Evolutionary conservation across 2,113 vertebrate species (phyloP), one percentile per base, ranked within the genome.

Genomic region (Sorex fumeus): DNA sequence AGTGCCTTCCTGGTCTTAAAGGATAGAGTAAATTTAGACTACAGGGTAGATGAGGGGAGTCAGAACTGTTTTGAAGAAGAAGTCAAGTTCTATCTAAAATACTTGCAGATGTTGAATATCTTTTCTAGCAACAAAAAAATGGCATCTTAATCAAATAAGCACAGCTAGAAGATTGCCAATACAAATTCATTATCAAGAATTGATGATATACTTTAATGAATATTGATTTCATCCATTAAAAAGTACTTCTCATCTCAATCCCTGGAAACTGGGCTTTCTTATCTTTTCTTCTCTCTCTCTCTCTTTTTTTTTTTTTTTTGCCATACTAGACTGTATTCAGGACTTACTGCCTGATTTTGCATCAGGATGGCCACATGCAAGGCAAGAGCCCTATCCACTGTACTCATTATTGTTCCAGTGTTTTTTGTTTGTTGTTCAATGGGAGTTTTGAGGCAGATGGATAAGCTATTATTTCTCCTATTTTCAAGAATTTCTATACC

Each of bases 71-170:
- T 18, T 87, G 64, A 93, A 91, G 45, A 93, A 91, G 45, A 69
- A 60, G 34, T 88, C 66, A 67, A 62, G 6, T 86, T 79, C 80
- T 89, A 32, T 62, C 83, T 87, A 30, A 47, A 84, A 69, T 47
- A 34, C 36, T 83, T 92, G 50, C 23, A 72, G 57, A 88, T 90
- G 70, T 27, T 77, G 23, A 62, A n/a, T 21, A 50, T 82, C 57
- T 90, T 85, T 80, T 50, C 30, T 53, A 34, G 18, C 36, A 3
- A 67, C 23, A 23, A 43, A 75, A 27, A 40, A 81, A 64, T 81
- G n/a, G 40, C 69, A 75, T 87, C n/a, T 94, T 70, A 79, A 77
- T 72, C 76, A 93, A 79, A 30, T 16, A 76, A 92, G 64, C 43
- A 82, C 11, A 91, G 60, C 32, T 36, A 66, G 72, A 89, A 87